Conservation (phyloP, 2,888 invertebrate genomes). For the Harpalus rubripes region DNA sequence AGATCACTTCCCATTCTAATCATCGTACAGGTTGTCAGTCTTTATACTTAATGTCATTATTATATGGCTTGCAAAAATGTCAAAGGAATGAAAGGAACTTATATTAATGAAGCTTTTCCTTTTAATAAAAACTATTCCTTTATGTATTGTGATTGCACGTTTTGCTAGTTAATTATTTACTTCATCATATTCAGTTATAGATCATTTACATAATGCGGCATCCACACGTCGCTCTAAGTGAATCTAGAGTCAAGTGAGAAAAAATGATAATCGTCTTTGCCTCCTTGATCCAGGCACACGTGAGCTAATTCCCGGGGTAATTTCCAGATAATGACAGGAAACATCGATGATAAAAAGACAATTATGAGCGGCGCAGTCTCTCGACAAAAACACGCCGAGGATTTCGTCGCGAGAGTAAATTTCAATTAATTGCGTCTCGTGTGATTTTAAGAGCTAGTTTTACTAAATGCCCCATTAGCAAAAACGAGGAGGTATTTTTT, state of each 20-base stretch:
- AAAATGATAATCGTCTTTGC: constrained; percentile 25
- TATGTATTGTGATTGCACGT: constrained; percentile 15
- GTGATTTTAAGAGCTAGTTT: constrained; percentile 17
- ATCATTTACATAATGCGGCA: constrained; percentile 28
- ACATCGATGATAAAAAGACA: constrained; percentile 65
- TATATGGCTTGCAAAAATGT: background rate
- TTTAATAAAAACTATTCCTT: background rate
- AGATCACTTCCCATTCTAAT: no score
- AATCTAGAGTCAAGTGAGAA: constrained; percentile 14
- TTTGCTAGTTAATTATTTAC: constrained; percentile 26
- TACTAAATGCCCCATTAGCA: constrained; percentile 2
- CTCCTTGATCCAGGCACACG: constrained; percentile 53
- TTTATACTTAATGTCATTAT: no score
- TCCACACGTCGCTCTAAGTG: constrained; percentile 2
- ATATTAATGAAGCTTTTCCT: background rate
- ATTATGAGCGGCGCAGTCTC: constrained; percentile 39
- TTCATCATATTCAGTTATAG: constrained; percentile 16
- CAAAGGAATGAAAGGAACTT: background rate
- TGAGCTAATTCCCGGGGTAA: constrained; percentile 63
- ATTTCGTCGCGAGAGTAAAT: constrained; percentile 36
- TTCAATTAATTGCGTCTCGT: constrained; percentile 36
- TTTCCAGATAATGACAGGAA: constrained; percentile 66
- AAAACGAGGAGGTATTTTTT: background rate
- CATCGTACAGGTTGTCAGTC: no score
- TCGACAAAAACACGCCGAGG: constrained; percentile 15